A percentile compares a stretch with the other conserved stretches of the same genome.
phyloP scores from a whole-genome alignment of 2,113 vertebrate genomes.

The Lampris megalopsis region DNA sequence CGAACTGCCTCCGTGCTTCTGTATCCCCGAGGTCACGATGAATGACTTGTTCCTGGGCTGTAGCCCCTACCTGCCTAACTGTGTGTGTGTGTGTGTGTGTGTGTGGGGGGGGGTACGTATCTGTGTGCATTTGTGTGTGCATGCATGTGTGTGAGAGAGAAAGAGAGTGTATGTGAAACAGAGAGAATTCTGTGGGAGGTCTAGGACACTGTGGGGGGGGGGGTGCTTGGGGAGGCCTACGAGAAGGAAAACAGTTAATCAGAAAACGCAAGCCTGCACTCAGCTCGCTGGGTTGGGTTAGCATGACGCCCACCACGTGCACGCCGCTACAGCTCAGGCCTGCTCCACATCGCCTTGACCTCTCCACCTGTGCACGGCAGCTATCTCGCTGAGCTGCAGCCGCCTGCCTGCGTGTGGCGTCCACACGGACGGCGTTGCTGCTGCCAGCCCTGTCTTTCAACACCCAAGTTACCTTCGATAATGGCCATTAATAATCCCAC shows the following conservation, averaged over 20 bases:
- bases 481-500: too few relatives aligned
- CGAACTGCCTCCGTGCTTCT: constrained; percentile 39
- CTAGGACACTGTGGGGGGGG: constrained; percentile 38
- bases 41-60: constrained; percentile 23
- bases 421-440: too few relatives aligned
- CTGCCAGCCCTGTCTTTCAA: too few relatives aligned
- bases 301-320: constrained; percentile 34
- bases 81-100: constrained; percentile 1
- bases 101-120: constrained; percentile 17
- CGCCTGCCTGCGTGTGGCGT: too few relatives aligned
- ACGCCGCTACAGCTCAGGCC: not conserved
- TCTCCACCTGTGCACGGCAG: too few relatives aligned
- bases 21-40: constrained; percentile 41
- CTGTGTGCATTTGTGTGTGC: not conserved
- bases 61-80: constrained; percentile 50
- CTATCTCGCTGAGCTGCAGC: too few relatives aligned
- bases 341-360: too few relatives aligned
- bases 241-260: constrained; percentile 65
- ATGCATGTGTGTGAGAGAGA: constrained; percentile 15
- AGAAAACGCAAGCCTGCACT: constrained; percentile 20
- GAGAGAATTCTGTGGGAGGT: constrained; percentile 66
- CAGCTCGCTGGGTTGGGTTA: constrained; percentile 66
- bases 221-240: constrained; percentile 60
- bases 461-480: too few relatives aligned
- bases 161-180: not conserved